These are phyloP conservation scores for Phymanthus crucifer DNA, from an alignment of 92 coral and sea anemone genomes.

Conservation along the genomic window DNA sequence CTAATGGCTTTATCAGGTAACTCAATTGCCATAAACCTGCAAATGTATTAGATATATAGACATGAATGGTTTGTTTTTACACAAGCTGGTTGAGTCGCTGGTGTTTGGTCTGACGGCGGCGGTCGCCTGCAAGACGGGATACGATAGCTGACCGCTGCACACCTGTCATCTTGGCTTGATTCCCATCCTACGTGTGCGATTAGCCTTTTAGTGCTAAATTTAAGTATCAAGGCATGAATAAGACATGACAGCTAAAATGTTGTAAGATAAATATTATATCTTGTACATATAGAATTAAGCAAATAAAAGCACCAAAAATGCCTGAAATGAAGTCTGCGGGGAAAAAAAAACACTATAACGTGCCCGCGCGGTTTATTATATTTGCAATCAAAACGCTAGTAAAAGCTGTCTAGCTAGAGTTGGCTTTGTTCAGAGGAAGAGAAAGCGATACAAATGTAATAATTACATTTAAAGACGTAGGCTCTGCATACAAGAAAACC, in stretches of 20 bases:
- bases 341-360: too few species aligned
- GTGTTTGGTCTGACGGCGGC: not conserved
- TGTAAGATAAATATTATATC: not conserved
- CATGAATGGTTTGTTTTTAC: not conserved
- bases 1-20: too few species aligned
- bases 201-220: not conserved
- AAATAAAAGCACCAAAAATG: not conserved
- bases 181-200: not conserved
- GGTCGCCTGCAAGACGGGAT: not conserved
- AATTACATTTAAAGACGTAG: too few species aligned
- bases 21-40: not conserved
- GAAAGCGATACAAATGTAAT: not conserved
- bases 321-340: not conserved
- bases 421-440: too few species aligned
- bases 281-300: not conserved
- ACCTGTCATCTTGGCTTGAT: constrained; percentile 2
- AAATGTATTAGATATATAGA: not conserved
- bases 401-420: too few species aligned
- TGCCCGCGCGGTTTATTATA: too few species aligned
- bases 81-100: not conserved
- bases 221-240: not conserved
- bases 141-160: not conserved
- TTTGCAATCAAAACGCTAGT: too few species aligned
- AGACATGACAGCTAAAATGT: not conserved
- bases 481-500: not conserved